phyloP scores from a whole-genome alignment of 2,888 invertebrate species.

The Periphyllus acericola region DNA sequence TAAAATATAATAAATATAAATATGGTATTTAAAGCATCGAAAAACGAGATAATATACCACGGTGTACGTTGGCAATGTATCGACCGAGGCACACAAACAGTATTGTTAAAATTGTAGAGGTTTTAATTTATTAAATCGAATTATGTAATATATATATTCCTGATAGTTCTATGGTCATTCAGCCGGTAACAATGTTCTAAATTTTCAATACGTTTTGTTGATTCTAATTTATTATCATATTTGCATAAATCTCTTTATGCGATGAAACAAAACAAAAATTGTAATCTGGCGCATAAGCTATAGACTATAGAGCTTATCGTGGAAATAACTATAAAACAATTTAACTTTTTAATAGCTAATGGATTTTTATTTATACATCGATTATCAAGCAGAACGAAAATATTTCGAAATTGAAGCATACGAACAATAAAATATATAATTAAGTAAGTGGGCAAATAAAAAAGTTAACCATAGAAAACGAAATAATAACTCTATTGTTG shows the following conservation, averaged over 20 bases:
- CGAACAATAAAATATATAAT: constrained; percentile 19
- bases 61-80: no score
- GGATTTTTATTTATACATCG: not conserved
- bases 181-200: not conserved
- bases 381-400: constrained; percentile 1
- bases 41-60: no score
- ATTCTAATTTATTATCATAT: constrained; percentile 10
- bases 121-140: no score
- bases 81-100: no score
- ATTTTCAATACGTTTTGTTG: not conserved
- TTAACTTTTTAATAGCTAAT: not conserved
- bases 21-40: no score
- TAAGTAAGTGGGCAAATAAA: not conserved
- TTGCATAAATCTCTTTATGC: not conserved
- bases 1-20: no score
- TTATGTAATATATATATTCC: no score
- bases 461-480: not conserved
- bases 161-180: no score
- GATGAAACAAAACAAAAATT: not conserved
- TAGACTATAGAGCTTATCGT: constrained; percentile 1
- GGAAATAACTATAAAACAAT: not conserved
- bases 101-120: no score
- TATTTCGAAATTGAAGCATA: not conserved
- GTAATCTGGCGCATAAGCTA: not conserved
- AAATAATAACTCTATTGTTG: not conserved